These are phyloP conservation scores for Calephelis virginiensis DNA, from an alignment of 1,140 invertebrate genomes.

Conservation along the genomic window DNA sequence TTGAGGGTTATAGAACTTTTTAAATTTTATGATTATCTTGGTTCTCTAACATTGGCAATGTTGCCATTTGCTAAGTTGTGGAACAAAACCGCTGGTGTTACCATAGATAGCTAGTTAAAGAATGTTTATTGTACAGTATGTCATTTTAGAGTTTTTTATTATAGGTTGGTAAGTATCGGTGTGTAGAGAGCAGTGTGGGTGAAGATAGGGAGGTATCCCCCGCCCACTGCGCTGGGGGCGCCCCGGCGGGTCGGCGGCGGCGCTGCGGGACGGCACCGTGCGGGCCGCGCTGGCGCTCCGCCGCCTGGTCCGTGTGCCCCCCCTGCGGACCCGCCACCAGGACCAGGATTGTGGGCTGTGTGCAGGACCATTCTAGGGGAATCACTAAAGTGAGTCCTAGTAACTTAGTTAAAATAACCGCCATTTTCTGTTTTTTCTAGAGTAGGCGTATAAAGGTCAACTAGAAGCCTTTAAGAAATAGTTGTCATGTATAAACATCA, in stretches of 20 bases:
- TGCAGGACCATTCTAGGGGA: conserved; percentile 66
- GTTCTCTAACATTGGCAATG: no score
- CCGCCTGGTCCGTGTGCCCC: conserved; percentile 67
- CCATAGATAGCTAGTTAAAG: no score
- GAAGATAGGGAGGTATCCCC: conserved; percentile 56
- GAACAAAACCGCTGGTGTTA: no score
- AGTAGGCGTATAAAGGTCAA: no score
- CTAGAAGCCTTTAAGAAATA: no score
- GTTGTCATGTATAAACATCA: no score
- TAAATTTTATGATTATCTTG: no score
- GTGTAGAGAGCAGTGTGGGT: conserved; percentile 44
- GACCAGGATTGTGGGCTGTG: conserved; percentile 63
- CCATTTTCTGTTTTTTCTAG: no score
- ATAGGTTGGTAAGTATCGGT: conserved; percentile 61
- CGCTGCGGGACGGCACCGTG: conserved; percentile 59
- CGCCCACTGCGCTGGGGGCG: conserved; percentile 50
- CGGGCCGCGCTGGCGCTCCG: conserved; percentile 63
- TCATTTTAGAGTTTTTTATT: not conserved
- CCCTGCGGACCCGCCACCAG: conserved; percentile 60
- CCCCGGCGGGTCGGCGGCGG: conserved; percentile 45
- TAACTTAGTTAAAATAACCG: not conserved
- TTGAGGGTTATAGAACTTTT: no score
- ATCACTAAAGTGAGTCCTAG: conserved; percentile 56
- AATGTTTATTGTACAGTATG: no score
- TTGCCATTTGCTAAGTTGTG: no score